Evolutionary conservation across 2,888 invertebrate genomes (phyloP).

Genomic region (Tenthredo livida): DNA sequence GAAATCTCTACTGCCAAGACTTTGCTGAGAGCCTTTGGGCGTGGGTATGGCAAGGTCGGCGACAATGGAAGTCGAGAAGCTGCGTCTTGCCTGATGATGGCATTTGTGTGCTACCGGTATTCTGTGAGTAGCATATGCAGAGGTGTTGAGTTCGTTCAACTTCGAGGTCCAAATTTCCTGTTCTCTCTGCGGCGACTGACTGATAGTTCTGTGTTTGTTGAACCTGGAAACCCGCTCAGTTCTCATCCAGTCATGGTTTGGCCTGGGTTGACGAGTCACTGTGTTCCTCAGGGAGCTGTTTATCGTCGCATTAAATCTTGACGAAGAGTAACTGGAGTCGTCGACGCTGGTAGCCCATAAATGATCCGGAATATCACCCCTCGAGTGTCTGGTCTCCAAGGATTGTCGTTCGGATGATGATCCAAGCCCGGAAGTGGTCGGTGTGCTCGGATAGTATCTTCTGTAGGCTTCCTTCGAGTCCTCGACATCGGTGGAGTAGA

Average conservation of each 20-base stretch:
- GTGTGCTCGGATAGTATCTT: conserved; percentile 69
- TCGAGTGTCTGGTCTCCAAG: conserved; percentile 65
- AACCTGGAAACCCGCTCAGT: conserved; percentile 71
- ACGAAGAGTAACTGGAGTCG: conserved; percentile 70
- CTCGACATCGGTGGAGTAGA: conserved; percentile 71
- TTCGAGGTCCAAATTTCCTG: conserved; percentile 71
- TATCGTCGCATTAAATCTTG: conserved; percentile 68
- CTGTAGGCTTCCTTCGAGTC: conserved; percentile 68
- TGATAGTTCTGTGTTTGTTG: conserved; percentile 71
- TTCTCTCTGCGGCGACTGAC: conserved; percentile 70
- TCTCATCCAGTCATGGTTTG: conserved; percentile 73
- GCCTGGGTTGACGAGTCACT: conserved; percentile 71
- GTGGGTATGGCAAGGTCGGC: conserved; percentile 69
- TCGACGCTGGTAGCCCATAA: conserved; percentile 71
- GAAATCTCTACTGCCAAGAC: conserved; percentile 71
- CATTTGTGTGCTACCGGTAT: conserved; percentile 65
- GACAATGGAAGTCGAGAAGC: conserved; percentile 73
- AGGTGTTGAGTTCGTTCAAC: conserved; percentile 62
- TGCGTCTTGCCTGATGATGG: conserved; percentile 70
- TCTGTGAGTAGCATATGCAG: conserved; percentile 67
- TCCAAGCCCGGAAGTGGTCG: conserved; percentile 72
- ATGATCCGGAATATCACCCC: conserved; percentile 68
- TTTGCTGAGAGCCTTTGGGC: conserved; percentile 72
- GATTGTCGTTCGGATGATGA: conserved; percentile 72
- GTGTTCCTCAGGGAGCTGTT: conserved; percentile 65